A percentile compares a stretch with the other conserved stretches of the same genome.
Conservation (phyloP, 2,113 vertebrate genomes). For the Macrotus californicus region DNA sequence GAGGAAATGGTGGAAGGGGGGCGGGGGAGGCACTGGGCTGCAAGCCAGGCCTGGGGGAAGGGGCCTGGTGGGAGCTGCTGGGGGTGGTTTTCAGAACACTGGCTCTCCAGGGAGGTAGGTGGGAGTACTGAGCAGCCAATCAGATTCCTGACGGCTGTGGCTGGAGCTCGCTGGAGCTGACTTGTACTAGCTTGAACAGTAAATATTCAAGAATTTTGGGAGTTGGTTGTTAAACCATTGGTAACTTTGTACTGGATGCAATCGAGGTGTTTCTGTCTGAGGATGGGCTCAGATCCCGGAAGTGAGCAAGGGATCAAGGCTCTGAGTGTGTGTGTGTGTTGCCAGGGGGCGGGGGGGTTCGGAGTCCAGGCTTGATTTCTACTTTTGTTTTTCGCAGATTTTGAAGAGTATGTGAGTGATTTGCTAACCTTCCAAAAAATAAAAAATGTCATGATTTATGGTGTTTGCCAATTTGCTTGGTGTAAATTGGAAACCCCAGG, state of each 20-base stretch:
- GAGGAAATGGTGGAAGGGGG: neutral
- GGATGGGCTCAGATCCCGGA: neutral
- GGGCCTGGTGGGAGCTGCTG: neutral
- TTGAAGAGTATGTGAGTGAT: neutral
- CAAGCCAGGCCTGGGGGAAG: neutral
- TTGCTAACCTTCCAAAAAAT: neutral
- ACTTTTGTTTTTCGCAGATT: neutral
- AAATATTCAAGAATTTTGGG: neutral
- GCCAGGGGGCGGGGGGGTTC: no score
- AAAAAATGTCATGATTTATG: neutral
- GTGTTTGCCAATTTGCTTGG: neutral
- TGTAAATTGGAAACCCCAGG: neutral
- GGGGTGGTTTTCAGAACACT: neutral
- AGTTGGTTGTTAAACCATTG: neutral
- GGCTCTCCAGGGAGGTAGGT: neutral
- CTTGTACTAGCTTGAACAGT: neutral
- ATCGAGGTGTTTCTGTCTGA: neutral
- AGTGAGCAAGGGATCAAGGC: no score
- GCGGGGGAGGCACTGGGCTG: neutral
- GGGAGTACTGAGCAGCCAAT: neutral
- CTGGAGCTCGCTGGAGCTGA: neutral
- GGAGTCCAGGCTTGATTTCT: neutral
- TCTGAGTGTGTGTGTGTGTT: no score
- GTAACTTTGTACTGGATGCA: neutral
- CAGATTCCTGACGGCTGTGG: neutral